Conservation (phyloP, 2,113 vertebrate genomes). For the Meles meles region DNA sequence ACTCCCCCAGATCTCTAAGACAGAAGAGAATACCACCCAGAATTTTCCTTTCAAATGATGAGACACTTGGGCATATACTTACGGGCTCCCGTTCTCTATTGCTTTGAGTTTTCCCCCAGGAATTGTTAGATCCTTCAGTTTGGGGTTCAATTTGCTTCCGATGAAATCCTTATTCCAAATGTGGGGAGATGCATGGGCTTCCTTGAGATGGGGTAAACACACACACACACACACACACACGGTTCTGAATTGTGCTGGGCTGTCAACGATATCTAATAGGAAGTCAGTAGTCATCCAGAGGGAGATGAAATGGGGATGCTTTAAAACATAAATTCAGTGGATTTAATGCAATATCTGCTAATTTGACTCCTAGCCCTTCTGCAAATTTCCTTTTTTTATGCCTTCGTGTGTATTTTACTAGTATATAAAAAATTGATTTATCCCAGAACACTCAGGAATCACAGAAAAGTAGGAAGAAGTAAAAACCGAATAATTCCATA, state of each 20-base stretch:
- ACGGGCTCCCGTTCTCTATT: too few species aligned
- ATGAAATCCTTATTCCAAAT: neutral
- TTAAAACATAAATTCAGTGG: neutral
- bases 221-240: neutral
- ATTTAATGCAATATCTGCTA: neutral
- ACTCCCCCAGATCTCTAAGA: neutral
- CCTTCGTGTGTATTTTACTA: neutral
- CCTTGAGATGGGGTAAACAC: neutral
- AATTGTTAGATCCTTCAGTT: neutral
- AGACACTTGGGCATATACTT: neutral
- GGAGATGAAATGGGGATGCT: neutral
- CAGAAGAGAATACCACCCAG: neutral
- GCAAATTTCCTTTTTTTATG: neutral
- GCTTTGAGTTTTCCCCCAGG: neutral
- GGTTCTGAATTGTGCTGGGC: neutral
- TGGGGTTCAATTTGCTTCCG: neutral
- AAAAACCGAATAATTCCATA: neutral
- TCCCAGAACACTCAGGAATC: neutral
- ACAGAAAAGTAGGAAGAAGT: neutral
- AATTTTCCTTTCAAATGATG: neutral
- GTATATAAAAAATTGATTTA: neutral
- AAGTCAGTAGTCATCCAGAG: neutral
- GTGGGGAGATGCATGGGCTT: neutral
- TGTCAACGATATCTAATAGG: neutral
- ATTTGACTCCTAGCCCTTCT: neutral